A percentile compares a stretch with the other conserved stretches of the same genome.
Evolutionary conservation across 2,888 invertebrate genomes (phyloP).

Genomic region (Slavum lentiscoides): DNA sequence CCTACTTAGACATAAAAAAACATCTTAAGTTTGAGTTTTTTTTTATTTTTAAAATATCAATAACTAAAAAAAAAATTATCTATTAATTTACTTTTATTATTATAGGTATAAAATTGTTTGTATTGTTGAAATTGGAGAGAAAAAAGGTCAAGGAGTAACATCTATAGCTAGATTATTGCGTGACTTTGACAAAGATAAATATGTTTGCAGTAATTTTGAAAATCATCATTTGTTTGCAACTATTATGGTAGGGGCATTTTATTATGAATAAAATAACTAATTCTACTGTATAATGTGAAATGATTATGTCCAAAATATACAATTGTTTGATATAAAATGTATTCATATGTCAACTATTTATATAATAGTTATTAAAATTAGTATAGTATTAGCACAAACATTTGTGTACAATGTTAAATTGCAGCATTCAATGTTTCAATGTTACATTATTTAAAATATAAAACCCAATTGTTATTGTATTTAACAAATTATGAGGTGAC

Average conservation of each 20-base stretch:
- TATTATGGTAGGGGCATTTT: slow-evolving; percentile 36
- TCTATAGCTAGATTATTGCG: slow-evolving; percentile 70
- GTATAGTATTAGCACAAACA: too few species aligned
- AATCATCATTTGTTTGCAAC: slow-evolving; percentile 67
- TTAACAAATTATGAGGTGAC: too few species aligned
- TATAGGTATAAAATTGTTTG: slow-evolving; percentile 71
- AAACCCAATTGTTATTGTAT: too few species aligned
- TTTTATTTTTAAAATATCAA: too few species aligned
- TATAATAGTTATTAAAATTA: too few species aligned
- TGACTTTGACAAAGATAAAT: slow-evolving; percentile 70
- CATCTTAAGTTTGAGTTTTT: background rate
- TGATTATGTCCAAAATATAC: too few species aligned
- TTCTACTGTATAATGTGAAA: background rate
- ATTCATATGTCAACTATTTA: too few species aligned
- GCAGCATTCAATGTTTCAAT: too few species aligned
- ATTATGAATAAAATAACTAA: slow-evolving; percentile 39
- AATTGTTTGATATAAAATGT: too few species aligned
- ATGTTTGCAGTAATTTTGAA: slow-evolving; percentile 66
- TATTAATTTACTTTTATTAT: slow-evolving; percentile 55
- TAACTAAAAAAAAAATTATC: too few species aligned
- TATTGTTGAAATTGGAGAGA: slow-evolving; percentile 70
- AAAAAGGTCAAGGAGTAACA: slow-evolving; percentile 69
- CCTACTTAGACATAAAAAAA: background rate
- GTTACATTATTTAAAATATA: too few species aligned
- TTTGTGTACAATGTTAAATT: too few species aligned